A percentile compares a stretch with the other conserved stretches of the same genome.
phyloP scores from a whole-genome alignment of 2,888 invertebrate species.

The Ennomos erosarius region DNA sequence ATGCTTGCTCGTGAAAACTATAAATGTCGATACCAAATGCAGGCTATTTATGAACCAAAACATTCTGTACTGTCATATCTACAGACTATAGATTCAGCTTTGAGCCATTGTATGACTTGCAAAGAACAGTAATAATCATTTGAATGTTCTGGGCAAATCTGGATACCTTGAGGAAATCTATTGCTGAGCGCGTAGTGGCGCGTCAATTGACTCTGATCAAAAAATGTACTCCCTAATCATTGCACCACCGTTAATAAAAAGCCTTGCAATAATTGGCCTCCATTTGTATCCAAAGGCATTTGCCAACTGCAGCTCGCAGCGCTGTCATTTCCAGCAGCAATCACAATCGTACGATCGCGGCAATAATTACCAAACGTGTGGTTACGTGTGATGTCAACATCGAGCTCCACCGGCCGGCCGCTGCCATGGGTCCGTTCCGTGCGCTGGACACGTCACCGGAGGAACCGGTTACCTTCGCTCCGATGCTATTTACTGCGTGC shows the following conservation, averaged over 20 bases:
- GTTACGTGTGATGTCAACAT: constrained; percentile 35
- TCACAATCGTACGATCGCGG: constrained; percentile 34
- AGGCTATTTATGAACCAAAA: neutral
- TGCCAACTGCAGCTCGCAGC: constrained; percentile 24
- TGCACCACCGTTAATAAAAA: constrained; percentile 9
- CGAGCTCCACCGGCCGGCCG: constrained; percentile 14
- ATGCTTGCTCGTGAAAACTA: neutral
- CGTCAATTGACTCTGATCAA: neutral
- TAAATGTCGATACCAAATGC: constrained; percentile 5
- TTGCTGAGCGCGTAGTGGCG: neutral
- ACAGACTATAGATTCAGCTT: too few species aligned
- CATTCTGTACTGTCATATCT: too few species aligned
- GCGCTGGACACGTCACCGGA: constrained; percentile 4
- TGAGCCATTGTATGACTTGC: too few species aligned
- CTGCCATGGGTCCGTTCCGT: too few species aligned
- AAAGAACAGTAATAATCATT: too few species aligned
- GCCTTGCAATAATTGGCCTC: constrained; percentile 25
- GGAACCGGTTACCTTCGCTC: constrained; percentile 17
- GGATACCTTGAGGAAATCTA: too few species aligned
- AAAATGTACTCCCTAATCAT: constrained; percentile 5
- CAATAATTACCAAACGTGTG: constrained; percentile 34
- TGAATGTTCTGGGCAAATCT: too few species aligned
- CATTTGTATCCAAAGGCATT: constrained; percentile 29
- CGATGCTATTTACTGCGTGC: constrained; percentile 1
- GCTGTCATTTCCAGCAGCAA: constrained; percentile 25